phyloP scores from a whole-genome alignment of 2,888 invertebrate genomes.

The Timema podura region DNA sequence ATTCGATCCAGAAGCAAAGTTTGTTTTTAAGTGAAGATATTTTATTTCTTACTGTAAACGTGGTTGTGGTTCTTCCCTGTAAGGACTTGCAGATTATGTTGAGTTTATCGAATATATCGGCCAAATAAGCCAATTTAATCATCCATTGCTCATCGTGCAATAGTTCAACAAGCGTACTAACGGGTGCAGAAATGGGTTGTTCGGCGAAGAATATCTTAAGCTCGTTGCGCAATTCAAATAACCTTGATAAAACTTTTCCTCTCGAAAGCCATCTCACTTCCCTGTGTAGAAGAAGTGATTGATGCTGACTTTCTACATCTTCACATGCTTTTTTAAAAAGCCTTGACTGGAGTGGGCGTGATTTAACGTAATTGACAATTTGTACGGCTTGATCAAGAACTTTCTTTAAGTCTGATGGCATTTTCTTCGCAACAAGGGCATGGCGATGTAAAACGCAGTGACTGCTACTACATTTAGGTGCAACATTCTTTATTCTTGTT shows the following conservation, averaged over 20 bases:
- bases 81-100: no score
- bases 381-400: constrained; percentile 15
- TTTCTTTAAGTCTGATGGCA: constrained; percentile 14
- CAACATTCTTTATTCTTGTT: no score
- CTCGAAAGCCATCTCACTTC: constrained; percentile 13
- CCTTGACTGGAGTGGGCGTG: background rate
- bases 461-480: no score
- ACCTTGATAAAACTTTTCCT: constrained; percentile 2
- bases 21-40: background rate
- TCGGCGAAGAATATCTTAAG: no score
- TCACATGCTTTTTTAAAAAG: constrained; percentile 5
- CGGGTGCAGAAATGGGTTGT: no score
- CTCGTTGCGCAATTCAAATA: background rate
- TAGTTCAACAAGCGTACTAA: no score
- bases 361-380: constrained; percentile 13
- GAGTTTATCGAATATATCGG: no score
- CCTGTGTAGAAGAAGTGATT: background rate
- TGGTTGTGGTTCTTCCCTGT: no score
- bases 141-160: no score
- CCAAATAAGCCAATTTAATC: no score
- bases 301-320: constrained; percentile 1
- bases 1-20: background rate
- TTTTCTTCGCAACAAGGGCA: constrained; percentile 3
- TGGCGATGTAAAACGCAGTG: background rate
- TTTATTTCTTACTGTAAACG: constrained; percentile 6